Base-by-base conservation (phyloP, 2,797 vertebrate genomes). In the Eulemur albifrons region DNA sequence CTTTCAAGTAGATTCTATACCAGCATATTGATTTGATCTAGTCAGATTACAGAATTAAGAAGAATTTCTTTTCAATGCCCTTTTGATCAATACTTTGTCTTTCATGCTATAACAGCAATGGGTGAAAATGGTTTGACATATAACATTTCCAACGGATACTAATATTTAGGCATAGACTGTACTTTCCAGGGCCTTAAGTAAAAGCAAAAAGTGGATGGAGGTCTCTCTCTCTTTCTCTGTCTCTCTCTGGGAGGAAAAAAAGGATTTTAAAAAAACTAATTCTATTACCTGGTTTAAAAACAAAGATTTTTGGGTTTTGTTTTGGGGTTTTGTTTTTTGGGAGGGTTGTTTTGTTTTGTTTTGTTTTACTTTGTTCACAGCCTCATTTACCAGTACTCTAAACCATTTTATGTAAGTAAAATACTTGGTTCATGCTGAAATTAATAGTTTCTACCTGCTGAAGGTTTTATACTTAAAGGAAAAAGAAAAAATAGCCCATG, bases 401-500 rank as follows among this genome's bases (percentile, higher is more conserved):
- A 83, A 82, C 2, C 45, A 70, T 87, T 95, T 95, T 57, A 94
- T 90, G 91, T 59, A 96, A 57, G 43, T 20, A 86, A 76, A 95
- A 93, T 18, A 75, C 11, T 32, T 86, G 76, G 72, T 84, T 95
- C 59, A 43, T 18, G 30, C 38, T 87, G 18, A 95, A 87, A 96
- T 76, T 45, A 75, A 82, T 61, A 94, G 43, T 77, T 88, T 90
- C 76, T 69, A 90, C 25, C 45, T 90, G 45, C 30, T 72, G n/a
- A 95, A 67, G 7, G 5, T 79, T 92, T 97, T 82, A 90, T 25
- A 38, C 43, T 93, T 23, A 95, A 87, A 95, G 35, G 48, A 87
- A 82, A 87, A 43, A 81, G 45, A 72, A n/a, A 69, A 88, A 72
- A 59, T 13, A 88, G 18, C 48, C 72, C 20, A 80, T 61, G 2